Conservation (phyloP, 2,797 vertebrate species). For the Coranthus polyacanthus region DNA sequence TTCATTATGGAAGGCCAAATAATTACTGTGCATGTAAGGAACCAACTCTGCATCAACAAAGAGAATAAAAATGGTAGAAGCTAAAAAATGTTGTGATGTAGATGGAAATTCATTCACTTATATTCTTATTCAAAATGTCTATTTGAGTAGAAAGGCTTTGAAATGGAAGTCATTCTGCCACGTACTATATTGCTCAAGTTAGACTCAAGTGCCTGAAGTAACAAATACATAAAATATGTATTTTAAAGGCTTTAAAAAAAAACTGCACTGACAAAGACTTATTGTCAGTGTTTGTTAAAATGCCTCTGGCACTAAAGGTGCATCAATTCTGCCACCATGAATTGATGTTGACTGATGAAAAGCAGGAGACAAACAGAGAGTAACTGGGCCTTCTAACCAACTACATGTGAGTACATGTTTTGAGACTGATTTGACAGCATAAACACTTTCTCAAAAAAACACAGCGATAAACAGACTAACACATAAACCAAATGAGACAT, state of each 20-base stretch:
- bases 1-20: slow-evolving; percentile 5
- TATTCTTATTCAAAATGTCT: no score
- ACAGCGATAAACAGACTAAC: slow-evolving; percentile 62
- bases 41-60: neutral
- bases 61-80: no score
- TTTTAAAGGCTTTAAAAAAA: no score
- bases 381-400: slow-evolving; percentile 13
- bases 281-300: no score
- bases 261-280: no score
- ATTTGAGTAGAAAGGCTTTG: no score
- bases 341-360: slow-evolving; percentile 26
- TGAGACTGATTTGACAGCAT: slow-evolving; percentile 44
- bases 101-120: no score
- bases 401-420: slow-evolving; percentile 47
- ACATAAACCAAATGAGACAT: slow-evolving; percentile 47
- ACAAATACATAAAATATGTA: neutral
- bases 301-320: no score
- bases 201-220: neutral
- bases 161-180: no score
- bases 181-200: no score
- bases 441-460: slow-evolving; percentile 71
- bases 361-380: slow-evolving; percentile 19
- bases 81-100: no score
- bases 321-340: slow-evolving; percentile 27
- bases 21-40: neutral